Base-by-base conservation (phyloP, 2,797 vertebrate species). In the Carduelis carduelis region DNA sequence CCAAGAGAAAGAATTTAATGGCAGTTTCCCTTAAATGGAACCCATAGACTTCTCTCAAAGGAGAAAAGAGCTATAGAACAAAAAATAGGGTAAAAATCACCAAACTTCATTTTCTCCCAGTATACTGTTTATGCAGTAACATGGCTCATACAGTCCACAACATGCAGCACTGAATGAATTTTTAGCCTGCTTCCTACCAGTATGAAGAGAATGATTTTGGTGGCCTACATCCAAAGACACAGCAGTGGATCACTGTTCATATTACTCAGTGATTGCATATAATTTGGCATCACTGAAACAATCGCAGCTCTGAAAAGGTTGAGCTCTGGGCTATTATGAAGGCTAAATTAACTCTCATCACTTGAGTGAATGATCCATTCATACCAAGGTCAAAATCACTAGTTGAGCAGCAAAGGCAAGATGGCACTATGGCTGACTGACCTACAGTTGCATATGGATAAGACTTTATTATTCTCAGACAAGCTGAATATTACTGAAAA, bases 341-440 rank as follows among this genome's bases (percentile, higher is more conserved):
- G 92, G 81, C 87, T 94, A 94, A 97, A 95, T 97, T 96, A 96
- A 93, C 82, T 95, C 94, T 89, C 92, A 95, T 94, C 95, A 94
- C 89, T 93, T 56, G 76, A 94, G 82, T 63, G 95, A 96, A 92
- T 91, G 95, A 95, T 94, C 96, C 94, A 90, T 94, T 92, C 94
- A 95, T 55, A 86, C 46, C 94, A 96, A 96, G 95, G 95, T 96
- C 93, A 96, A 94, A 94, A 89, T 88, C 72, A 79, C 84, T 83
- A 88, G 82, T 66, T 90, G 61, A 95, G 65, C 77, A 86, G 57
- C 85, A 92, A 18, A 14, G 79, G 57, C 66, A 86, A 93, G 92
- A 77, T 39, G 69, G 70, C 76, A 69, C 77, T 86, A 22, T 5
- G 91, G 76, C 59, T 86, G 43, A 72, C 84, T 78, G 87, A 92